Conservation (phyloP, 1,140 invertebrate genomes). For the Calliphora vicina region DNA sequence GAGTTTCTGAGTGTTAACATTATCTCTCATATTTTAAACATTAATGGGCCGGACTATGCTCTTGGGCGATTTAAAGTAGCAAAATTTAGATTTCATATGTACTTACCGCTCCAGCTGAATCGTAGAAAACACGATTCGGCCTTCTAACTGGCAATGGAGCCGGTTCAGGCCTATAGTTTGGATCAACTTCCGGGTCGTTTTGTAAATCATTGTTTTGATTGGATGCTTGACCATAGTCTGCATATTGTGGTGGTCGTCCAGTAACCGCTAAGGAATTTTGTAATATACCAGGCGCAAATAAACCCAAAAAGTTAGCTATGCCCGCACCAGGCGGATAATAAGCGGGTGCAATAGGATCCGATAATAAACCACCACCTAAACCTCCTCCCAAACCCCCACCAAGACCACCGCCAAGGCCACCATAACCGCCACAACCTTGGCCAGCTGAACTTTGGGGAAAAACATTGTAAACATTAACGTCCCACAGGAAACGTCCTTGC, state of each 20-base stretch:
- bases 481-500: conserved; percentile 57
- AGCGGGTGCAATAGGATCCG: conserved; percentile 46
- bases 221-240: not conserved
- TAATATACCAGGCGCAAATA: conserved; percentile 56
- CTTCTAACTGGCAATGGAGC: conserved; percentile 43
- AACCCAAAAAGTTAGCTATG: conserved; percentile 49
- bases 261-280: conserved; percentile 49
- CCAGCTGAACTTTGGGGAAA: conserved; percentile 39
- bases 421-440: conserved; percentile 43
- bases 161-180: conserved; percentile 44
- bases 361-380: conserved; percentile 48
- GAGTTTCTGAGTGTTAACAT: no score
- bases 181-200: conserved; percentile 57
- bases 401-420: conserved; percentile 38
- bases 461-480: conserved; percentile 59
- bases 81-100: not conserved
- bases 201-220: conserved; percentile 41
- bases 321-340: conserved; percentile 45
- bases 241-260: conserved; percentile 35
- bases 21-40: no score
- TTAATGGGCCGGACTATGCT: no score
- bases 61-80: no score
- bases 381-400: conserved; percentile 40
- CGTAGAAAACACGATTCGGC: conserved; percentile 57
- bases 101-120: conserved; percentile 58